Evolutionary conservation across 1,140 invertebrate species (phyloP).

Genomic region (Drosophila kikkawai): DNA sequence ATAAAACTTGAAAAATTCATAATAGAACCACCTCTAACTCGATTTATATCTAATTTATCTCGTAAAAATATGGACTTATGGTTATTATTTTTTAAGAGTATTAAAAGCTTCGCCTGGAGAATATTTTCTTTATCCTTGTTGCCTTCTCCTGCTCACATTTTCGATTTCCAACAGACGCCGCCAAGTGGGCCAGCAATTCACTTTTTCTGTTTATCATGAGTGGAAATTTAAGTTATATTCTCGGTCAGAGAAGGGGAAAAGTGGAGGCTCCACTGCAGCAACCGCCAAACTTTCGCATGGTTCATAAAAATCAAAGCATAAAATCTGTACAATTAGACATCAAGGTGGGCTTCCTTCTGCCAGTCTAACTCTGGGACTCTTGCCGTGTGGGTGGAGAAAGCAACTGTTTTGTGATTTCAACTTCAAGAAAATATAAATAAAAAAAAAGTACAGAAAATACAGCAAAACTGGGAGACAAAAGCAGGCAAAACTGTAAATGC

Average conservation of each 20-base stretch:
- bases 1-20: not conserved
- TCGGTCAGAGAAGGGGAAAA: conserved; percentile 47
- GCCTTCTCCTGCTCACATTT: conserved; percentile 23
- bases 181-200: conserved; percentile 56
- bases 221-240: conserved; percentile 68
- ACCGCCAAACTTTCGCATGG: conserved; percentile 5
- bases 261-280: conserved; percentile 17
- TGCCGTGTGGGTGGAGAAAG: conserved; percentile 67
- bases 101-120: not conserved
- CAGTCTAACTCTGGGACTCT: conserved; percentile 5
- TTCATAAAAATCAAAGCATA: conserved; percentile 42
- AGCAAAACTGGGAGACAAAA: conserved; percentile 36
- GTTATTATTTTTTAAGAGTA: conserved; percentile 7
- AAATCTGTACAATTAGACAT: conserved; percentile 51
- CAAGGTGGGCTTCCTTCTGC: conserved; percentile 35
- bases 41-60: not conserved
- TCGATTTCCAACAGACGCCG: conserved; percentile 25
- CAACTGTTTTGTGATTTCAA: conserved; percentile 34
- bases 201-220: conserved; percentile 73
- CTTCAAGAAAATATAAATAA: not conserved
- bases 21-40: not conserved
- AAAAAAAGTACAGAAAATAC: not conserved
- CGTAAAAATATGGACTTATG: not conserved
- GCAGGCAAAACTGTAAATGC: conserved; percentile 44
- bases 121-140: conserved; percentile 28